These are phyloP conservation scores for Neosilurus mollespiculum DNA, from an alignment of 2,797 vertebrate genomes.

Conservation along the genomic window DNA sequence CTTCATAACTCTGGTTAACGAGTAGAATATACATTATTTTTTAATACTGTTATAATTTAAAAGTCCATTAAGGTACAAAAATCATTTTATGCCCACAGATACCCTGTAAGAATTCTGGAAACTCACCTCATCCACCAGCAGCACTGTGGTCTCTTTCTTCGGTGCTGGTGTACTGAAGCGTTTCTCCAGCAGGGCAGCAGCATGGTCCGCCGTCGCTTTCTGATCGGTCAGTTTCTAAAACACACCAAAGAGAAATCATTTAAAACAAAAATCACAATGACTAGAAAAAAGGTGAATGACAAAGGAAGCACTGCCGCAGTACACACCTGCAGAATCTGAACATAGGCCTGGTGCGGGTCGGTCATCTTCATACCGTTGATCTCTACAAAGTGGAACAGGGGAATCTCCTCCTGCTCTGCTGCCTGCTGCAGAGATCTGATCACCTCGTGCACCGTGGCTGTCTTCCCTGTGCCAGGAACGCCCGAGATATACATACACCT, in stretches of 20 bases:
- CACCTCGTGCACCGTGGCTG: slow-evolving; percentile 91
- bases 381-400: slow-evolving; percentile 82
- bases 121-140: slow-evolving; percentile 91
- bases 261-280: not conserved
- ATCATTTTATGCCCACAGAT: no score
- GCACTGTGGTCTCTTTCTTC: slow-evolving; percentile 83
- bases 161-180: slow-evolving; percentile 77
- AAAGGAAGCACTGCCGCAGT: no score
- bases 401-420: slow-evolving; percentile 77
- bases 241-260: not conserved
- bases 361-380: slow-evolving; percentile 99
- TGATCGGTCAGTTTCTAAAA: slow-evolving; percentile 86
- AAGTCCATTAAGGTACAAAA: no score
- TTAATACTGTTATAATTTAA: no score
- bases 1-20: not conserved
- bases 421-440: slow-evolving; percentile 83
- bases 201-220: slow-evolving; percentile 87
- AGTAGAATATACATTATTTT: not conserved
- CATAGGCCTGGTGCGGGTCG: slow-evolving; percentile 93
- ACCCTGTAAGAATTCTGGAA: not conserved
- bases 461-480: slow-evolving; percentile 96
- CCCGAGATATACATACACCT: slow-evolving; percentile 99
- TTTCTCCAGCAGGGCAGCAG: slow-evolving; percentile 84
- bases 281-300: not conserved
- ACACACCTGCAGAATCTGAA: slow-evolving; percentile 87